phyloP scores from a whole-genome alignment of 2,888 invertebrate species.

The Caradrina clavipalpis region DNA sequence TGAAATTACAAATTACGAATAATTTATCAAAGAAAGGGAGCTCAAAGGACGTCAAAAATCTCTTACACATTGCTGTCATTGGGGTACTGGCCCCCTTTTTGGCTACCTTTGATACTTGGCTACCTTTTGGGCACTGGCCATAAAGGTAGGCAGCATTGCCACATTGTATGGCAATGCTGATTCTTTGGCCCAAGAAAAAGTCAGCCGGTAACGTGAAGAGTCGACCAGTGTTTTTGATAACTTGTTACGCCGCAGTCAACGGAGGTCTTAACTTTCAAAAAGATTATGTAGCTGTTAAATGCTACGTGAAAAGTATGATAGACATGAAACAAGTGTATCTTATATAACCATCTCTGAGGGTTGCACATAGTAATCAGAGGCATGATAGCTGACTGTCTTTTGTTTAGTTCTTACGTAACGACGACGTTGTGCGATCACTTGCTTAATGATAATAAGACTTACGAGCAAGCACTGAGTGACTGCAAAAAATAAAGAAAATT shows the following conservation, averaged over 20 bases:
- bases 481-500: slow-evolving; percentile 19
- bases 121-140: too few relatives aligned
- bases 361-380: slow-evolving; percentile 51
- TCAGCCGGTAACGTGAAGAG: too few relatives aligned
- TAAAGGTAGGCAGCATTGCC: too few relatives aligned
- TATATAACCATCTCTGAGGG: slow-evolving; percentile 40
- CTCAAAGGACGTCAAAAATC: too few relatives aligned
- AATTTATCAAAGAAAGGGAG: too few relatives aligned
- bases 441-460: slow-evolving; percentile 27
- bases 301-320: slow-evolving; percentile 43
- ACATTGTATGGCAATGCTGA: too few relatives aligned
- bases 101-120: too few relatives aligned
- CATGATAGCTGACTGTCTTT: slow-evolving; percentile 40
- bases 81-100: too few relatives aligned
- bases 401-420: slow-evolving; percentile 41
- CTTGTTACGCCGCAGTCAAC: slow-evolving; percentile 24
- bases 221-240: not conserved
- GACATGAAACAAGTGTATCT: slow-evolving; percentile 47
- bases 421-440: slow-evolving; percentile 7
- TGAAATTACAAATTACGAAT: too few relatives aligned
- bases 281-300: slow-evolving; percentile 43
- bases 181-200: too few relatives aligned
- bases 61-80: too few relatives aligned
- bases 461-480: slow-evolving; percentile 31
- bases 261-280: slow-evolving; percentile 35